Evolutionary conservation across 2,888 invertebrate species (phyloP).

Genomic region (Anorthoa munda): DNA sequence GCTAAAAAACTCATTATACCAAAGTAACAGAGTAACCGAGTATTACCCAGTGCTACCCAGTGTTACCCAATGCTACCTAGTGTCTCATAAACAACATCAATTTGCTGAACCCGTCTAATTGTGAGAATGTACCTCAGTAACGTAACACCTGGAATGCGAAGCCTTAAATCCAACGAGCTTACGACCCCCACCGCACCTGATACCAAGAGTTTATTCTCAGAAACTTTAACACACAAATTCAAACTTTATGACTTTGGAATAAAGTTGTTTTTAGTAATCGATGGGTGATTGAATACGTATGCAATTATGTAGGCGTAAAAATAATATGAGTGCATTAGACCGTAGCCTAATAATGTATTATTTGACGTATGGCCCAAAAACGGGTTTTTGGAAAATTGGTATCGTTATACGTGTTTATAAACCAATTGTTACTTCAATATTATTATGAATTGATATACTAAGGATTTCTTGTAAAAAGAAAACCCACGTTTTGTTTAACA

Average conservation of each 20-base stretch:
- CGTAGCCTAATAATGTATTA: constrained; percentile 36
- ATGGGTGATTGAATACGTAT: constrained; percentile 22
- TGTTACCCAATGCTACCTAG: constrained; percentile 41
- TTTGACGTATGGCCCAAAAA: constrained; percentile 34
- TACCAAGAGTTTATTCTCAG: constrained; percentile 70
- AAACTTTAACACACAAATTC: constrained; percentile 47
- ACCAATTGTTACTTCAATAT: neutral
- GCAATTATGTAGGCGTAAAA: constrained; percentile 46
- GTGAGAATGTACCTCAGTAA: constrained; percentile 69
- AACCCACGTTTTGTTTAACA: no score
- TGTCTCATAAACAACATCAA: constrained; percentile 68
- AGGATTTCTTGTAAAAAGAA: neutral
- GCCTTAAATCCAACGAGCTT: constrained; percentile 76
- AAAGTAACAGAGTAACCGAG: constrained; percentile 12
- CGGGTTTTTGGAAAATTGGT: neutral
- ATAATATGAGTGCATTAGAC: constrained; percentile 43
- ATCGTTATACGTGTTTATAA: neutral
- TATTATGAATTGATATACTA: neutral
- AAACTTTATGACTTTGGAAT: constrained; percentile 48
- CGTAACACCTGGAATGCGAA: constrained; percentile 76
- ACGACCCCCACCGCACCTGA: constrained; percentile 74
- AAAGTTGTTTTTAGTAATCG: constrained; percentile 26
- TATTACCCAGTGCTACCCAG: constrained; percentile 31
- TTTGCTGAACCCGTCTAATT: constrained; percentile 66
- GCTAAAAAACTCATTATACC: constrained; percentile 58